Conservation (phyloP, 2,888 invertebrate genomes). For the Drepanosiphum platanoidis region DNA sequence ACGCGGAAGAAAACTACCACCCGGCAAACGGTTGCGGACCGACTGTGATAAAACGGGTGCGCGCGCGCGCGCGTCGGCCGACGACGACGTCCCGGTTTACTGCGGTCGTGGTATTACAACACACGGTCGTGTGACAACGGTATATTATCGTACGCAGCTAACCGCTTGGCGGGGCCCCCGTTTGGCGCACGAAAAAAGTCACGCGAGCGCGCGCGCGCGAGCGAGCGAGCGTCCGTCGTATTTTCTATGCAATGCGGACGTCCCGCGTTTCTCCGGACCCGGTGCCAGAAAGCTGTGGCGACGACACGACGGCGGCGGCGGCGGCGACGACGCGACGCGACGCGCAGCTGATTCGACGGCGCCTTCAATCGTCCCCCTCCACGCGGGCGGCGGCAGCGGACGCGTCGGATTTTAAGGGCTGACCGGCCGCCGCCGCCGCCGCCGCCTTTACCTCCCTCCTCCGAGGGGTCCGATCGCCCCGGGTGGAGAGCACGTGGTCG, state of each 20-base stretch:
- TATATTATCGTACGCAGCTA: neutral
- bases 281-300: slow-evolving; percentile 54
- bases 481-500: slow-evolving; percentile 1
- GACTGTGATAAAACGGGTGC: neutral
- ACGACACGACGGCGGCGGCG: neutral
- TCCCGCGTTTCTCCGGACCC: slow-evolving; percentile 36
- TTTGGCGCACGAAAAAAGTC: neutral
- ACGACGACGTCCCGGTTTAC: neutral
- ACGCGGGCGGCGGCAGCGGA: neutral
- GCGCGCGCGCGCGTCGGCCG: neutral
- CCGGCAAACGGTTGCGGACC: neutral
- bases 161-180: neutral
- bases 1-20: neutral
- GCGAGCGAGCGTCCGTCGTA: no score
- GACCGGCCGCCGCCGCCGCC: neutral
- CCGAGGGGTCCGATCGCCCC: neutral
- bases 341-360: slow-evolving; percentile 16
- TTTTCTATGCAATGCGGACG: neutral
- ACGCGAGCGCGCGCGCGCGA: neutral
- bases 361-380: neutral
- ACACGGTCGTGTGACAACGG: neutral
- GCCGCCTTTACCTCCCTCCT: neutral
- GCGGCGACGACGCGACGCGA: neutral
- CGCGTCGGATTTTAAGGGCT: neutral
- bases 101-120: neutral